Conservation (phyloP, 2,113 vertebrate genomes). For the Emydocephalus ijimae region DNA sequence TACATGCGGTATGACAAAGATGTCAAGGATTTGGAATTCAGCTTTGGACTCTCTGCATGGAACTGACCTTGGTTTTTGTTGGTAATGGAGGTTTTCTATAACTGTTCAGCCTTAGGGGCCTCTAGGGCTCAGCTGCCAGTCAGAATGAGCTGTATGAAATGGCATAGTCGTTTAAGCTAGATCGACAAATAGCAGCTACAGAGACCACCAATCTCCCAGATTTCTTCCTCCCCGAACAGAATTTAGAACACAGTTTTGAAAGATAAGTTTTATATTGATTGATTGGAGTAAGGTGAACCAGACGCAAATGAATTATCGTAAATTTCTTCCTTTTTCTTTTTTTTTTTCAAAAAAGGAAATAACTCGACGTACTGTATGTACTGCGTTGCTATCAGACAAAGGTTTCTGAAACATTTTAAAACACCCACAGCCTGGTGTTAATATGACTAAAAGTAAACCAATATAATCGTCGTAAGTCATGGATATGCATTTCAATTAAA, state of each 20-base stretch:
- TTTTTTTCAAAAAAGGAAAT: not conserved
- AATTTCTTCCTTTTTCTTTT: not conserved
- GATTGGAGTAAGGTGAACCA: not conserved
- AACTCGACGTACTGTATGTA: not conserved
- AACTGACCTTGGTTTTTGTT: slow-evolving; percentile 51
- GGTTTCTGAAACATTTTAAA: not conserved
- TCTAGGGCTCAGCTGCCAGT: slow-evolving; percentile 43
- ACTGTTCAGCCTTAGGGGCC: slow-evolving; percentile 38
- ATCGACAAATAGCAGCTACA: slow-evolving; percentile 24
- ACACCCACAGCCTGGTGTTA: not conserved
- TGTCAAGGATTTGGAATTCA: slow-evolving; percentile 43
- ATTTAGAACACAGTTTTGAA: slow-evolving; percentile 37
- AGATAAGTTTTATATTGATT: slow-evolving; percentile 5
- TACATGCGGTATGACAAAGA: slow-evolving; percentile 36
- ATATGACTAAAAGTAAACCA: not conserved
- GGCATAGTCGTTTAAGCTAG: not conserved
- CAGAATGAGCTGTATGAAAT: slow-evolving; percentile 26
- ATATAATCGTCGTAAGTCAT: not conserved
- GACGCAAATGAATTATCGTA: not conserved
- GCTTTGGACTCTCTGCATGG: slow-evolving; percentile 49
- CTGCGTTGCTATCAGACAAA: not conserved
- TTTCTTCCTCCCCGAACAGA: slow-evolving; percentile 7
- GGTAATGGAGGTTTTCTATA: slow-evolving; percentile 65
- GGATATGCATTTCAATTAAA: not conserved
- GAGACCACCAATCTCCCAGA: slow-evolving; percentile 34